Evolutionary conservation across 2,888 invertebrate species (phyloP), one percentile per base, ranked within the genome.

Genomic region (Epinotia nisella): DNA sequence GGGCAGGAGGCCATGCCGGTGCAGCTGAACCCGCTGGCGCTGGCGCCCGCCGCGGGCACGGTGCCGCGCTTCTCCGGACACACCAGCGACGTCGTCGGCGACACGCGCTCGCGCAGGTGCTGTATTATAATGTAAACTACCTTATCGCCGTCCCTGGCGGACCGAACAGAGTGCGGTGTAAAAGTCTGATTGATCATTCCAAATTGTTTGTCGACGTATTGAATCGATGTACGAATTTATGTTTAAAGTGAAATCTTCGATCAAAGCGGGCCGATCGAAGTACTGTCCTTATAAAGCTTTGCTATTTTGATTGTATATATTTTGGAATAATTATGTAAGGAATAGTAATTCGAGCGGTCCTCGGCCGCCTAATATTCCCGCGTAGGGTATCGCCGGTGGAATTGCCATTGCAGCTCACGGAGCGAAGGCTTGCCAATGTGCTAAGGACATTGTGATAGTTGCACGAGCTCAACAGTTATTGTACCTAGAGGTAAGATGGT

Each of bases 61-160:
- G 94, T 95, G 51, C 94, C 94, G 56, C 92, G 96, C 78, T 96
- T 96, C 87, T 95, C 96, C 13, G 97, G 97, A 15, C 95, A 96
- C 84, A 97, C 97, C 29, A 96, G 96, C 81, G 97, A 97, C 80
- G 96, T 96, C 75, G 95, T 97, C 74, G 96, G 96, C 76, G 97
- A 97, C 85, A 94, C 95, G 74, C 95, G 94, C 83, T 95, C 94
- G 81, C 96, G 93, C 89, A 94, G 96, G 84, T 97, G 97, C 91
- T 97, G 97, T 89, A 89, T 95, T 76, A 93, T 97, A 75, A 96
- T 96, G 95, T 97, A 95, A 78, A 75, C 24, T 3, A 39, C 49
- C 29, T 17, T 59, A 66, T 41, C 19, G 58, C 58, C 70, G 62
- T 62, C 71, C 70, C 70, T 45, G 70, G 51, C 61, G 69, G 65